Evolutionary conservation across 2,888 invertebrate genomes (phyloP).

Genomic region (Halocaridina rubra): DNA sequence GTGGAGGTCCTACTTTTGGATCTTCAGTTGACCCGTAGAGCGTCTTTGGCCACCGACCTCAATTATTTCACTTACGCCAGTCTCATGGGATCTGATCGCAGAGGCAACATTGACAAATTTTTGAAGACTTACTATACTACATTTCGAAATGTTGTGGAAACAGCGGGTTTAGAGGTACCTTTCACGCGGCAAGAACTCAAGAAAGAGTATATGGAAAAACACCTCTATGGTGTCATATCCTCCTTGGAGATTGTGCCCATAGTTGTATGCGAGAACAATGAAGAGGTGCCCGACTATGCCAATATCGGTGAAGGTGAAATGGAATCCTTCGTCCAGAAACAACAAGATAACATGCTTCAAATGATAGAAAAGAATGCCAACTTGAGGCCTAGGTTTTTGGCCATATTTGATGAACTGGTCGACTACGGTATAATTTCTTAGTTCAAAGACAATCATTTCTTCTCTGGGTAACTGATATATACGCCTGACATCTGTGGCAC

Average conservation of each 20-base stretch:
- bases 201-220: conserved; percentile 66
- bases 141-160: neutral
- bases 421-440: neutral
- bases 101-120: conserved; percentile 12
- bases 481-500: too few relatives aligned
- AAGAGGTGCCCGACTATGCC: neutral
- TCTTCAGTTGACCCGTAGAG: conserved; percentile 21
- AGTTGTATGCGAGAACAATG: conserved; percentile 9
- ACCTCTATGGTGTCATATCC: neutral
- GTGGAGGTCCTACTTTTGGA: conserved; percentile 38
- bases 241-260: conserved; percentile 26
- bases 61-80: conserved; percentile 43
- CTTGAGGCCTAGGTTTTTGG: neutral
- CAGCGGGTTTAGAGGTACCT: conserved; percentile 1
- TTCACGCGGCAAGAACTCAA: conserved; percentile 25
- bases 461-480: too few relatives aligned
- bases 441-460: too few relatives aligned
- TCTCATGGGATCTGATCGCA: conserved; percentile 12
- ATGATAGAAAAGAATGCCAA: neutral
- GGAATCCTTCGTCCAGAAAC: neutral
- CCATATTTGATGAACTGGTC: neutral
- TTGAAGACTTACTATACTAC: conserved; percentile 29
- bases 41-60: conserved; percentile 25
- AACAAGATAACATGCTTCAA: neutral
- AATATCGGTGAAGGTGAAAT: neutral